A percentile compares a stretch with the other conserved stretches of the same genome.
phyloP scores from a whole-genome alignment of 2,888 invertebrate species.

The Mimas tiliae region DNA sequence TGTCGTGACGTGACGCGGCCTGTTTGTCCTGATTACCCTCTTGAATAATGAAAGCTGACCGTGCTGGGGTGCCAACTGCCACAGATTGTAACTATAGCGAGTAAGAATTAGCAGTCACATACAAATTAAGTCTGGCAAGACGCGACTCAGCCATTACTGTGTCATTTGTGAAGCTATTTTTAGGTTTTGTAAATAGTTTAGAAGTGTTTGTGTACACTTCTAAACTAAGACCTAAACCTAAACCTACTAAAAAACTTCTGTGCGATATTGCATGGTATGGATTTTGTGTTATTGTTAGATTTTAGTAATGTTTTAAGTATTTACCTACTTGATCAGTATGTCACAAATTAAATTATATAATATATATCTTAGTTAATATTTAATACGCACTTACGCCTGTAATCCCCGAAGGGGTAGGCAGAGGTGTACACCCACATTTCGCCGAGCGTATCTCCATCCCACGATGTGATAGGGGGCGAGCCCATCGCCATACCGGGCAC shows the following conservation, averaged over 20 bases:
- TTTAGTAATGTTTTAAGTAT: background rate
- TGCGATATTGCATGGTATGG: too few relatives aligned
- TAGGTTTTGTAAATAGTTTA: background rate
- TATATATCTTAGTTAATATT: too few relatives aligned
- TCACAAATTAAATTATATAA: too few relatives aligned
- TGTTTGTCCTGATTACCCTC: conserved; percentile 30
- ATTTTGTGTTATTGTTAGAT: background rate
- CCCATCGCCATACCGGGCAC: too few relatives aligned
- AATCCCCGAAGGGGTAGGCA: too few relatives aligned
- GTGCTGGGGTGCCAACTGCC: background rate
- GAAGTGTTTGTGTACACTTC: background rate
- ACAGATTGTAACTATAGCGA: background rate
- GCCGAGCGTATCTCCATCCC: too few relatives aligned
- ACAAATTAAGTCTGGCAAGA: background rate
- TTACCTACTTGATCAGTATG: too few relatives aligned
- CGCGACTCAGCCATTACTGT: background rate
- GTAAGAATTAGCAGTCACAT: conserved; percentile 1
- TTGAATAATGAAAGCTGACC: conserved; percentile 29
- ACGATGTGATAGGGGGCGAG: too few relatives aligned
- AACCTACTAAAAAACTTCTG: too few relatives aligned
- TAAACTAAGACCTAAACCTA: too few relatives aligned
- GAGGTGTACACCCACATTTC: too few relatives aligned
- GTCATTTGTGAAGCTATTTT: background rate
- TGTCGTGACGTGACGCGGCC: conserved; percentile 38
- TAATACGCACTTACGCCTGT: too few relatives aligned